Conservation (phyloP, 2,113 vertebrate species). For the Apteryx mantelli region DNA sequence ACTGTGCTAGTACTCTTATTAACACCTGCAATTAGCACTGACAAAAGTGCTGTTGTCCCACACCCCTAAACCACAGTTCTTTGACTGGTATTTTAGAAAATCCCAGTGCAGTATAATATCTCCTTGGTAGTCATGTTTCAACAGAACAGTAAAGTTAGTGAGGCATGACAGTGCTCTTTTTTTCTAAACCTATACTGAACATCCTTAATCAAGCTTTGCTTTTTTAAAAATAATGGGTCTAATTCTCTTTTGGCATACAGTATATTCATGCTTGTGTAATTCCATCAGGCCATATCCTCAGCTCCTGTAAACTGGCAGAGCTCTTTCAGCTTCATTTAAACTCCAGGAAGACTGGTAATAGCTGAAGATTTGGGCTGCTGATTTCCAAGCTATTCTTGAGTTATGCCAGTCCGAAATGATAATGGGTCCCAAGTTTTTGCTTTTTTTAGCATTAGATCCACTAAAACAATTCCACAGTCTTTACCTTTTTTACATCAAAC, state of each 20-base stretch:
- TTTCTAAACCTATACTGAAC: conserved; percentile 40
- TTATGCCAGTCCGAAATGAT: not conserved
- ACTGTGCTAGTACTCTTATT: not conserved
- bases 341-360: not conserved
- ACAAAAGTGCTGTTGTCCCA: not conserved
- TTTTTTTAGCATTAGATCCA: not conserved
- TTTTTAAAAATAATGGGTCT: conserved; percentile 65
- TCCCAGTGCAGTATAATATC: not conserved
- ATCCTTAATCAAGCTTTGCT: conserved; percentile 69
- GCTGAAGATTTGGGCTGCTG: conserved; percentile 10
- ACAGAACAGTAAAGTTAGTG: conserved; percentile 45
- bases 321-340: not conserved
- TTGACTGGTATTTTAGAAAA: conserved; percentile 31
- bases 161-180: conserved; percentile 47
- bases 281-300: conserved; percentile 2
- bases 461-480: not conserved
- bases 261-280: conserved; percentile 45
- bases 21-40: conserved; percentile 38
- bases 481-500: not conserved
- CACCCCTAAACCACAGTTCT: not conserved
- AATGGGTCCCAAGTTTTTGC: not conserved
- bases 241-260: conserved; percentile 54
- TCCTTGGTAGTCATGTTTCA: conserved; percentile 45
- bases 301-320: conserved; percentile 5
- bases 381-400: conserved; percentile 30